Evolutionary conservation across 2,888 invertebrate species (phyloP).

Genomic region (Folsomia manolachei): DNA sequence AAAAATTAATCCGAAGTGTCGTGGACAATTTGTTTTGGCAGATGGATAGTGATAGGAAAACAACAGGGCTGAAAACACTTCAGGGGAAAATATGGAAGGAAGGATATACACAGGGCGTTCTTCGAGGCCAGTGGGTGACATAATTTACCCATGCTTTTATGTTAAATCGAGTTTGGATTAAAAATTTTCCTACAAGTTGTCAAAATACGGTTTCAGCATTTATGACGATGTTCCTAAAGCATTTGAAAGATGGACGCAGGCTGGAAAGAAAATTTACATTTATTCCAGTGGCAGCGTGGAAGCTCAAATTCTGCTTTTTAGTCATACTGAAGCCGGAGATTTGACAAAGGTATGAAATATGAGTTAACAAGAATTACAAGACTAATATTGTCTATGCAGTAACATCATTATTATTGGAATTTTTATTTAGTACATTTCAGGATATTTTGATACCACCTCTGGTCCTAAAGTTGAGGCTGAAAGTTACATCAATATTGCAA

Average conservation of each 20-base stretch:
- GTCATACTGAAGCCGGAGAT: constrained; percentile 72
- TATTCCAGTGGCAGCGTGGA: constrained; percentile 90
- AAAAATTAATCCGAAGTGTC: constrained; percentile 48
- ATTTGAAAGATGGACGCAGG: constrained; percentile 68
- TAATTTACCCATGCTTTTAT: constrained; percentile 13
- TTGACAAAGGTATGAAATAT: constrained; percentile 61
- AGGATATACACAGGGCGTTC: constrained; percentile 72
- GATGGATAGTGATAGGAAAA: constrained; percentile 77
- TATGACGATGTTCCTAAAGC: constrained; percentile 79
- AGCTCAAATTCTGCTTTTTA: constrained; percentile 84
- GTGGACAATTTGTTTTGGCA: constrained; percentile 73
- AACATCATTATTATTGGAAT: constrained; percentile 50
- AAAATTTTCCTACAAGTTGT: constrained; percentile 1
- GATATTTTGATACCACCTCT: constrained; percentile 81
- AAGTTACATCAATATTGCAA: constrained; percentile 76
- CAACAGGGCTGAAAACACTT: constrained; percentile 75
- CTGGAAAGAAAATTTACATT: constrained; percentile 71
- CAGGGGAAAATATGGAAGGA: constrained; percentile 87
- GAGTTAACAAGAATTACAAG: not conserved
- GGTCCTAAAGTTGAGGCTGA: constrained; percentile 74
- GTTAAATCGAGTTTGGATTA: not conserved
- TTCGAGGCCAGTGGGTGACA: constrained; percentile 83
- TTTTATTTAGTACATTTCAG: constrained; percentile 62
- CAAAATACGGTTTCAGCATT: constrained; percentile 63
- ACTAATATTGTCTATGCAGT: not conserved